Conservation (phyloP, 2,113 vertebrate species). For the Cathartes aura region DNA sequence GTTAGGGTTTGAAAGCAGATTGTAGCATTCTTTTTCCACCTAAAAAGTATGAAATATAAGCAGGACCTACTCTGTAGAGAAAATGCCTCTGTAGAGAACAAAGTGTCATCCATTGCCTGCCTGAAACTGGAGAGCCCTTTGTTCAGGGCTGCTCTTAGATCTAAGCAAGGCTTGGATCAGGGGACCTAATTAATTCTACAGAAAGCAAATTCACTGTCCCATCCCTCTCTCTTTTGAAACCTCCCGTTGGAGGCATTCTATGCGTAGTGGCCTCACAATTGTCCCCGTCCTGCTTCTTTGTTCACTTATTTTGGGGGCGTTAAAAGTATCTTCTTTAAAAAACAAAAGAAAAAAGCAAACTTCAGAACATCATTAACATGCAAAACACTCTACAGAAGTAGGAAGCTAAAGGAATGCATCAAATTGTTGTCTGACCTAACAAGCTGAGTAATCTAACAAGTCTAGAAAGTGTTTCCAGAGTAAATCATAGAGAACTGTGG, state of each 20-base stretch:
- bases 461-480: slow-evolving; percentile 52
- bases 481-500: slow-evolving; percentile 28
- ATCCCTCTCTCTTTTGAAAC: not conserved
- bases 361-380: not conserved
- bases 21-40: not conserved
- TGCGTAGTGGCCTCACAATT: not conserved
- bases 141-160: not conserved
- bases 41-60: not conserved
- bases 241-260: not conserved
- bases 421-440: not conserved
- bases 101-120: not conserved
- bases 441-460: slow-evolving; percentile 57
- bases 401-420: not conserved
- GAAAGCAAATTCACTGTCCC: not conserved
- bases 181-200: not conserved
- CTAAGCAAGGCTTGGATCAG: not conserved
- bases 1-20: not conserved
- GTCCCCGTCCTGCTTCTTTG: not conserved
- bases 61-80: not conserved
- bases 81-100: not conserved
- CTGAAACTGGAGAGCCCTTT: not conserved
- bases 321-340: not conserved
- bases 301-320: not conserved
- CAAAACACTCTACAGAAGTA: not conserved
- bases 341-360: not conserved